These are phyloP conservation scores for Heterotis niloticus DNA, from an alignment of 2,113 vertebrate species.

Conservation along the genomic window DNA sequence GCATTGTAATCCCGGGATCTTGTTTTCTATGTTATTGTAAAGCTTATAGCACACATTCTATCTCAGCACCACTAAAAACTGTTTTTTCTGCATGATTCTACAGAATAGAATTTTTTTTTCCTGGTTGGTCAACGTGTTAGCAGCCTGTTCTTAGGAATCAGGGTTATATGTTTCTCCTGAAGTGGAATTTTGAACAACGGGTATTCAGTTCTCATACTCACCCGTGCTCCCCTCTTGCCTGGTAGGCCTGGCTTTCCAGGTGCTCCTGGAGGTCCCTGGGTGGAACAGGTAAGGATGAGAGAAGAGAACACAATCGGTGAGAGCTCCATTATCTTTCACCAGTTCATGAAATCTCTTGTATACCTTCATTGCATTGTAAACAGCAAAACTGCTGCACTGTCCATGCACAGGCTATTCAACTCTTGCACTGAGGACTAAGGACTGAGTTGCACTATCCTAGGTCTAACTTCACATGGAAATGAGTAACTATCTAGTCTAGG, in stretches of 20 bases:
- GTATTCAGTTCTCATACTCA: constrained; percentile 61
- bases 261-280: constrained; percentile 81
- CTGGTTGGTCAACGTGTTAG: constrained; percentile 15
- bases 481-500: not conserved
- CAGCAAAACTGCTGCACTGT: too few relatives aligned
- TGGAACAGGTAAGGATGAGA: constrained; percentile 38
- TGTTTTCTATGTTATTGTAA: constrained; percentile 31
- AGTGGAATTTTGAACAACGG: not conserved
- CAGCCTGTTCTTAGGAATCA: constrained; percentile 8
- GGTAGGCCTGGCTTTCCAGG: constrained; percentile 81
- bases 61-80: not conserved
- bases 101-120: not conserved
- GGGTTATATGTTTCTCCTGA: not conserved
- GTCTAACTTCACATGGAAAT: not conserved
- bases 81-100: not conserved
- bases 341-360: not conserved
- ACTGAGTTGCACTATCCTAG: too few relatives aligned
- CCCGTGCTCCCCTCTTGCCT: constrained; percentile 84
- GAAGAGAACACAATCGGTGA: constrained; percentile 23
- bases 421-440: too few relatives aligned
- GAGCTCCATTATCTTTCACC: not conserved
- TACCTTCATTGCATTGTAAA: not conserved
- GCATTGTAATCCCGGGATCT: constrained; percentile 38
- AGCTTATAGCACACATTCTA: constrained; percentile 16
- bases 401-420: too few relatives aligned